These are phyloP conservation scores for Pyrrhia umbra DNA, from an alignment of 2,888 invertebrate species.

Conservation along the genomic window DNA sequence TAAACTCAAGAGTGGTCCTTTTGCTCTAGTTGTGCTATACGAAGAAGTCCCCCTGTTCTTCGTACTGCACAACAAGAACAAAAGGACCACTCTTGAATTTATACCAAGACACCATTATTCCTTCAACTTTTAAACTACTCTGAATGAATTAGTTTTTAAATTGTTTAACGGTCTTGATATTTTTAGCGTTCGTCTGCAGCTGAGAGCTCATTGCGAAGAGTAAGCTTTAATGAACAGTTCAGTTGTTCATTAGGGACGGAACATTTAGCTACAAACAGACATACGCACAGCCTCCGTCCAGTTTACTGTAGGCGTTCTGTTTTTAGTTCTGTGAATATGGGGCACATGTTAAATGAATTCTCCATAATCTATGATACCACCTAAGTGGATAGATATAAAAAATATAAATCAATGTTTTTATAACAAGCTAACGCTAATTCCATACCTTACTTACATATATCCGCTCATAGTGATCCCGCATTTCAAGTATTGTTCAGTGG, in stretches of 20 bases:
- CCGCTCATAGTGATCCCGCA: neutral
- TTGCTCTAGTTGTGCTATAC: neutral
- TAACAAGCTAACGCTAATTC: too few relatives aligned
- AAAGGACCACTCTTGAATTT: slow-evolving; percentile 8
- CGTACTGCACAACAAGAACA: neutral
- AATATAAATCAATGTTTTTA: too few relatives aligned
- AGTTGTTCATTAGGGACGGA: slow-evolving; percentile 15
- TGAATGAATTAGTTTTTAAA: slow-evolving; percentile 57
- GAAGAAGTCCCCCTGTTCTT: too few relatives aligned
- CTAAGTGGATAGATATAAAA: too few relatives aligned
- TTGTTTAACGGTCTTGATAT: slow-evolving; percentile 36
- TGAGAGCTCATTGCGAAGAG: slow-evolving; percentile 10
- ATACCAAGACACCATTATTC: slow-evolving; percentile 45
- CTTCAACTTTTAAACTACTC: slow-evolving; percentile 45
- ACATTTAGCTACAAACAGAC: slow-evolving; percentile 1
- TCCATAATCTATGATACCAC: too few relatives aligned
- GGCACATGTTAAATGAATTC: too few relatives aligned
- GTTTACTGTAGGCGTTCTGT: too few relatives aligned
- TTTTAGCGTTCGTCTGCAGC: slow-evolving; percentile 15
- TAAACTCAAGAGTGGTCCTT: slow-evolving; percentile 4
- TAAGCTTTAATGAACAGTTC: slow-evolving; percentile 37
- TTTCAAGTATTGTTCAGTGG: slow-evolving; percentile 2
- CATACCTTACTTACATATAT: neutral
- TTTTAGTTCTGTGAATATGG: too few relatives aligned
- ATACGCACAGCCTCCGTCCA: neutral